Evolutionary conservation across 2,888 invertebrate species (phyloP), one percentile per base, ranked within the genome.

Genomic region (Xylota sylvarum): DNA sequence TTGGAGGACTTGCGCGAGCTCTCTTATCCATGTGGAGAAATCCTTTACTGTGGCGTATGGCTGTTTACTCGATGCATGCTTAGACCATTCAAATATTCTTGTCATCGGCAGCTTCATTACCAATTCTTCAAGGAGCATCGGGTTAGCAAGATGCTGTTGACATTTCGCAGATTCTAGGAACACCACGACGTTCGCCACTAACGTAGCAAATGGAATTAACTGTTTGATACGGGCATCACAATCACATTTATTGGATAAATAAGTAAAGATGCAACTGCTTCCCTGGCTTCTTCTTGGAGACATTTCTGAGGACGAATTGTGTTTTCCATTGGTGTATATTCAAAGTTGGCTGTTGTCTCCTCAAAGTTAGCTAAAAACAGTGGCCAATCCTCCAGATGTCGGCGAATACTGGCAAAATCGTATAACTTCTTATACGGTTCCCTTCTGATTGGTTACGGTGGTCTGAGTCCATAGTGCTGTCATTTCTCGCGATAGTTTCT

Each of bases 361-460:
- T 48, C 9, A 50, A 40, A 78, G 2, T 35, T 52, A 4, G 46
- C 52, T 0, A 48, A 14, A 32, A 78, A 78, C 10, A 70, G 30
- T 27, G 78, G 78, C 55, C 70, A 70, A 27, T 78, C 69, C 32
- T 70, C 70, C 35, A 70, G 52, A 9, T 50, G 27, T 48, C 78
- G 70, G 17, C 32, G 7, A 27, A 78, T 10, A 14, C 52, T 9
- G 62, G 70, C 40, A n/a, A 70, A 43, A 48, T 69, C 69, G 7
- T 48, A 30, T 23, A 58, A 10, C 23, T 55, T 72, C 10, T 55
- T 55, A 9, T 23, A 23, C 23, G 19, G 10, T 23, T 2, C 32
- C 5, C 7, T 32, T 32, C 32, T 2, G 32, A 32, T 32, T 32
- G 32, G 32, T 7, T 32, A 2, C 7, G 32, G 32, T 32, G 32